Percentiles rank a stretch among this genome's conserved stretches.
Evolutionary conservation across 2,113 vertebrate species (phyloP).

Genomic region (Circaetus gallicus): DNA sequence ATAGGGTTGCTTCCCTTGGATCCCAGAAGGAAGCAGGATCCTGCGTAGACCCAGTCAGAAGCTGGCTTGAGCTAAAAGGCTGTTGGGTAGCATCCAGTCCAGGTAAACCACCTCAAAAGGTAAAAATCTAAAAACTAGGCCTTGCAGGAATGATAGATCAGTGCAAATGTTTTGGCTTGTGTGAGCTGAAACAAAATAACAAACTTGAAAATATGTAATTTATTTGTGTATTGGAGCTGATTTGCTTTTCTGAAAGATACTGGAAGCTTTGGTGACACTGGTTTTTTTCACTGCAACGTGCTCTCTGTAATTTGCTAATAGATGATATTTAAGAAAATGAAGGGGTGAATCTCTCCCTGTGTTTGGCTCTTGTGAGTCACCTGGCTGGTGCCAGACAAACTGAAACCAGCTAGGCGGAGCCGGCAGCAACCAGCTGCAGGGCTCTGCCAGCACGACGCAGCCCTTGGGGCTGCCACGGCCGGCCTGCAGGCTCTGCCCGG

Average conservation of each 20-base stretch:
- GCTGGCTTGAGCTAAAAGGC: background rate
- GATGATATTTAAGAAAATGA: background rate
- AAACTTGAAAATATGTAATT: background rate
- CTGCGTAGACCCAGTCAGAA: background rate
- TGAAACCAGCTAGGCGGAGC: background rate
- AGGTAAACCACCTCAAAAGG: background rate
- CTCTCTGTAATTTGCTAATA: background rate
- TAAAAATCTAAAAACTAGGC: background rate
- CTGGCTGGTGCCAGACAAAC: background rate
- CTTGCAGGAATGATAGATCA: background rate
- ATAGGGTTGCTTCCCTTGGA: background rate
- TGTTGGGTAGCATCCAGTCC: background rate
- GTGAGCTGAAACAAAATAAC: background rate
- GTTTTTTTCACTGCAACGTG: fast-evolving
- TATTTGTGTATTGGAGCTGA: background rate
- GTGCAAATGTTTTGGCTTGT: background rate
- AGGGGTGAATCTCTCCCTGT: background rate
- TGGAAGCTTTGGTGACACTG: background rate
- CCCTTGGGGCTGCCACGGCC: fast-evolving
- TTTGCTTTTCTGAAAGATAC: background rate
- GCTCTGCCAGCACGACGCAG: fast-evolving
- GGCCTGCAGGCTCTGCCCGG: fast-evolving
- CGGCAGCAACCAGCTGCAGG: background rate
- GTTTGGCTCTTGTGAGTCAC: background rate
- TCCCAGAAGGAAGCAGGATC: background rate